Base-by-base conservation (phyloP, 1,140 invertebrate species). In the Leptestheria dahalacensis region DNA sequence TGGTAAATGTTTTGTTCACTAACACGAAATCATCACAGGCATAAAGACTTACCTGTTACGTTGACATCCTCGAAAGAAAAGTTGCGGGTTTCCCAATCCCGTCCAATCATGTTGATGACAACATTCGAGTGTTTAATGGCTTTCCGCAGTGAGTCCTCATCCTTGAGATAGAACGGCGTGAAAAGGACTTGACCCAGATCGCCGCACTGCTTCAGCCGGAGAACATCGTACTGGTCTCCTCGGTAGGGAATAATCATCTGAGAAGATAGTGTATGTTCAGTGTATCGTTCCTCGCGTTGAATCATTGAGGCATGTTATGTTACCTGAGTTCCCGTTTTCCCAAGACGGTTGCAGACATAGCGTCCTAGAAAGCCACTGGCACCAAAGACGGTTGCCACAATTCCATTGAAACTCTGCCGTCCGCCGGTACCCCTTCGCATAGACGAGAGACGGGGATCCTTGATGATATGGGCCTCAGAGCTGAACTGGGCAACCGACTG, bases 331-430 rank as follows among this genome's bases (percentile, higher is more conserved):
- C 89, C 89, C 64, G 78, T 81, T 74, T 86, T 93, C 68, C 91
- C 93, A 25, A 99, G 72, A 68, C 82, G 81, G 68, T 94, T 96
- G 66, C 85, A 83, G 18, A 99, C 77, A 75, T 84, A 82, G 55
- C 78, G 72, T 0, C 94, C 96, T 6, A 97, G 68, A 66, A 92
- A 92, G 10, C 96, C 96, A 55, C 79, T 83, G 47, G 80, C 79
- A 29, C 96, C 96, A 74, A 99, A 99, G 2, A 99, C 83, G n/a
- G 96, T 99, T 10, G 88, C 92, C 3, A 98, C 90, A 61, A 90
- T 81, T 0, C 97, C 96, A 75, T 86, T 98, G 69, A 98, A 99
- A 67, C 91, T 96, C 63, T 86, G 88, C 23, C 96, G 82, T 33
- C 94, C 94, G 33, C 94, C 94, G 47, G 88, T 91, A 21, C 93